Base-by-base conservation (phyloP, 2,113 vertebrate genomes). In the Taurulus bubalis region DNA sequence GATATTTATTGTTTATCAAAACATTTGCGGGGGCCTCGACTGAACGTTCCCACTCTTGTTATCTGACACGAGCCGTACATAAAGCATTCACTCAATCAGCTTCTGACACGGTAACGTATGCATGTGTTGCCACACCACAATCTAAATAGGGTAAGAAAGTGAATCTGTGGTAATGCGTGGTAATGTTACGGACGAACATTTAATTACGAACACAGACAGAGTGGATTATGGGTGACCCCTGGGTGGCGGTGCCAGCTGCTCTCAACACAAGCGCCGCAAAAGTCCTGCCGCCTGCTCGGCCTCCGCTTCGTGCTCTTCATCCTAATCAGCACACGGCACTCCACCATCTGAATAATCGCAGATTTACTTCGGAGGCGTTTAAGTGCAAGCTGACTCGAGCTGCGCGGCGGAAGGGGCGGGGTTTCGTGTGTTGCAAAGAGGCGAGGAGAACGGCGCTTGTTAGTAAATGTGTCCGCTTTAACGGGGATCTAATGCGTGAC, bases 231-330 rank as follows among this genome's bases (percentile, higher is more conserved):
- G 76, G 81, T 74, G 68, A 88, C 80, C 79, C 75, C 65, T 32
- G 49, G 79, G 64, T 80, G 65, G 71, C 32, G 7, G 45, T 60
- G 78, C 84, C 90, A 93, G 89, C 89, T 94, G 90, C 84, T 90
- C 83, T 75, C 71, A 75, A 74, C 86, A 82, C 6, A 58, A 85
- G 62, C 53, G 0, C 77, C 51, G 56, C 63, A 74, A 75, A 81
- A 82, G 90, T 87, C 87, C 71, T 26, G 73, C 71, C 42, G 73
- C 74, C 63, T 32, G 81, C 74, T 77, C 82, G 58, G 76, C 77
- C 66, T 63, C 79, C 47, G 77, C 63, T 71, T 65, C 2, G 59
- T 70, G 77, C 71, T 84, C 65, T 30, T 82, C 86, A 64, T 78
- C 78, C 69, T 89, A 73, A 85, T 87, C 85, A 80, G 69, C 66